Evolutionary conservation across 2,888 invertebrate genomes (phyloP).

Genomic region (Cheiracanthium punctorium): DNA sequence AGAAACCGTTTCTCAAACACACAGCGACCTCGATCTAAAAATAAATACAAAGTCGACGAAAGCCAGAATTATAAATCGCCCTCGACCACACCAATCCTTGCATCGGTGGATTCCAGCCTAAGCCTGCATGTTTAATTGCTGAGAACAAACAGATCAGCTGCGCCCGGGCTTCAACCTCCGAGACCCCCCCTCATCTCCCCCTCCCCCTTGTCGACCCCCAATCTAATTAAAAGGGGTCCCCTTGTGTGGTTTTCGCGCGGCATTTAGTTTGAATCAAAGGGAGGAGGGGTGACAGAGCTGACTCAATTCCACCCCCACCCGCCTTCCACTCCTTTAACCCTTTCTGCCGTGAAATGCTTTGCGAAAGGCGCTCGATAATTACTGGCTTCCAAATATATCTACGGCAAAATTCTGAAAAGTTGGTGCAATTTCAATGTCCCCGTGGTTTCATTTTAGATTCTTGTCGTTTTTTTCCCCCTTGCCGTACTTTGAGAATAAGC

Average conservation of each 20-base stretch:
- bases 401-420: neutral
- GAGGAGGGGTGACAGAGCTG: constrained; percentile 5
- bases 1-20: too few relatives aligned
- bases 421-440: neutral
- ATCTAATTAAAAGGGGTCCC: constrained; percentile 57
- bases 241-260: constrained; percentile 55
- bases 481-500: too few relatives aligned
- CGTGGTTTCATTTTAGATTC: too few relatives aligned
- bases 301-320: constrained; percentile 23
- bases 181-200: too few relatives aligned
- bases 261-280: constrained; percentile 38
- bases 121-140: constrained; percentile 47
- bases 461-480: too few relatives aligned
- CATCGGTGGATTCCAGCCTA: neutral
- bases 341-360: neutral
- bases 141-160: constrained; percentile 44
- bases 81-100: neutral
- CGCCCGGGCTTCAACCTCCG: neutral
- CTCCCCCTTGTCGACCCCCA: too few relatives aligned
- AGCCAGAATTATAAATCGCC: neutral
- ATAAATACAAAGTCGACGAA: constrained; percentile 3
- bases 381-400: neutral
- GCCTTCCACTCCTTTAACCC: constrained; percentile 15
- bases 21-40: too few relatives aligned
- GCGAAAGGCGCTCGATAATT: neutral